Conservation (phyloP, 2,888 invertebrate genomes). For the Gonocerus acuteangulatus region DNA sequence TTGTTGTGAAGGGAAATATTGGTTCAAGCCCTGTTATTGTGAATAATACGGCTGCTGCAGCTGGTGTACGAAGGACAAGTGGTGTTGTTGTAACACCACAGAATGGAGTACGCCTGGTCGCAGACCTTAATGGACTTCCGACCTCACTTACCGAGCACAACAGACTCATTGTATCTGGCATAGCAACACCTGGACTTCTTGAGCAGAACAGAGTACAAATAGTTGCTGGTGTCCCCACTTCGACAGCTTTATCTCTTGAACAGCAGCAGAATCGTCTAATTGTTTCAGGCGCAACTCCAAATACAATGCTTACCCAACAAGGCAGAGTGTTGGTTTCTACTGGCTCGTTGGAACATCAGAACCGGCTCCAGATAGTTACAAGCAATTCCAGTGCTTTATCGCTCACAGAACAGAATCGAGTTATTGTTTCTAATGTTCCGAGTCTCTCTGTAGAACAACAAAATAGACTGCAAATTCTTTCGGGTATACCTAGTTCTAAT, state of each 20-base stretch:
- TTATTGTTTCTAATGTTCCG: constrained; percentile 36
- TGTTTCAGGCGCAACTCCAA: constrained; percentile 34
- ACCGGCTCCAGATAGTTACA: constrained; percentile 38
- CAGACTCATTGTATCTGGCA: constrained; percentile 37
- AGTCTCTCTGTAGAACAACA: constrained; percentile 35
- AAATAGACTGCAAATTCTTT: constrained; percentile 36
- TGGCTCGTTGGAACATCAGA: constrained; percentile 36
- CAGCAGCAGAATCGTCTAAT: constrained; percentile 38
- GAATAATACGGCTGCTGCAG: constrained; percentile 28
- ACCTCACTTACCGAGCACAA: constrained; percentile 32
- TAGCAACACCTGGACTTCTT: constrained; percentile 31
- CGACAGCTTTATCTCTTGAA: constrained; percentile 34
- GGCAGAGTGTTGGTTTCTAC: constrained; percentile 32
- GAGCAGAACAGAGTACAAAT: constrained; percentile 38
- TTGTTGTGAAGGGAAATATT: constrained; percentile 37
- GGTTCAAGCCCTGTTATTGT: constrained; percentile 34
- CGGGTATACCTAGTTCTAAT: constrained; percentile 34
- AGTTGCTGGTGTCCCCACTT: constrained; percentile 37
- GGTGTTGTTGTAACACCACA: constrained; percentile 37
- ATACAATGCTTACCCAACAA: constrained; percentile 36
- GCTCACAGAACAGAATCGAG: constrained; percentile 36
- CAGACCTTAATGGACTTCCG: constrained; percentile 38
- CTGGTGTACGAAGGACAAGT: constrained; percentile 28
- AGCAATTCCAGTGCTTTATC: constrained; percentile 34
- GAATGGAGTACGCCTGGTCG: constrained; percentile 39